Conservation (phyloP, 2,888 invertebrate genomes). For the Cordilura impudica region DNA sequence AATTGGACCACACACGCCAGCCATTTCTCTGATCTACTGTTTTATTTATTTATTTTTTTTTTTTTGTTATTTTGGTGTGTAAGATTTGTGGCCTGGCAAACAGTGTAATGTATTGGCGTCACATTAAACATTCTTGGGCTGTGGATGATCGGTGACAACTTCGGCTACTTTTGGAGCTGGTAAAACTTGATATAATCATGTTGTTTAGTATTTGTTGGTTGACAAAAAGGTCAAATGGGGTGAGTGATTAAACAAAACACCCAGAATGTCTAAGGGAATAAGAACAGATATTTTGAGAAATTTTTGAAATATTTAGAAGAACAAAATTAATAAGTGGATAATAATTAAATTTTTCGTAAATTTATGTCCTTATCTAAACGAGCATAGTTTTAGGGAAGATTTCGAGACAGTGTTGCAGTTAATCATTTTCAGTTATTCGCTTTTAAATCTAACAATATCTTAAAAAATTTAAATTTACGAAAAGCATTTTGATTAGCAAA, state of each 20-base stretch:
- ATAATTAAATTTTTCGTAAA: no score
- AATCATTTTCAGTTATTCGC: no score
- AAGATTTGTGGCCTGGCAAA: slow-evolving; percentile 25
- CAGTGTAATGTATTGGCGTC: slow-evolving; percentile 65
- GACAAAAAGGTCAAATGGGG: slow-evolving; percentile 24
- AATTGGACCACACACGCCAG: slow-evolving; percentile 74
- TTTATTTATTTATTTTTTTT: slow-evolving; percentile 6
- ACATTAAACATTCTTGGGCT: slow-evolving; percentile 70
- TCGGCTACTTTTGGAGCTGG: slow-evolving; percentile 71
- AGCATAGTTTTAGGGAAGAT: no score
- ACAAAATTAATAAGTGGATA: no score
- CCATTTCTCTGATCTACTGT: slow-evolving; percentile 47
- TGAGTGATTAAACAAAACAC: neutral
- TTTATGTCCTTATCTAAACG: no score
- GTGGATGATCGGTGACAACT: slow-evolving; percentile 72
- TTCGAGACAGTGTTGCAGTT: no score
- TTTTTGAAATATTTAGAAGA: no score
- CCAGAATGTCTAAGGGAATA: neutral
- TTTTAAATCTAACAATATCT: no score
- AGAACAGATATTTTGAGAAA: neutral
- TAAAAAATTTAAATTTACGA: no score
- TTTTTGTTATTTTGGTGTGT: neutral
- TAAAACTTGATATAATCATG: neutral
- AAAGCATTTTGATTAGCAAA: no score
- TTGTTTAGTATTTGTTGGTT: slow-evolving; percentile 28